Percentiles rank a stretch among this genome's conserved stretches.
Evolutionary conservation across 2,888 invertebrate genomes (phyloP).

Genomic region (Nineta flava): DNA sequence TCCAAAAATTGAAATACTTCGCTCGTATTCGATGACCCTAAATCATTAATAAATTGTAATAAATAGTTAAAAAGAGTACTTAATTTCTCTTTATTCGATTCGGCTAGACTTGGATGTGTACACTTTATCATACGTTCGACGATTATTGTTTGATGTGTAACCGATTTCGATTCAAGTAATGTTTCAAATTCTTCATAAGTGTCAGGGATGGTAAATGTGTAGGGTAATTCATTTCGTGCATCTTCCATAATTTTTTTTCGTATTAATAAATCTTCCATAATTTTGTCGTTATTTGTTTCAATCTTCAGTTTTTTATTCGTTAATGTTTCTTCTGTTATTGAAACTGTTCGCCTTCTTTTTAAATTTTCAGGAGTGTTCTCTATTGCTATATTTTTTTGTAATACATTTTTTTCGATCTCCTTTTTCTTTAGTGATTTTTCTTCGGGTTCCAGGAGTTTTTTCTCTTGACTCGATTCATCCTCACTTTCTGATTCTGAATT

Average conservation of each 20-base stretch:
- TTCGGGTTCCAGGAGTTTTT: too few species aligned
- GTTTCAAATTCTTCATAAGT: slow-evolving; percentile 45
- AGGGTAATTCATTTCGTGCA: slow-evolving; percentile 40
- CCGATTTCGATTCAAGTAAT: slow-evolving; percentile 40
- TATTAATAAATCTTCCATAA: slow-evolving; percentile 23
- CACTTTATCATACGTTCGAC: slow-evolving; percentile 74
- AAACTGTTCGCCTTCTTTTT: not conserved
- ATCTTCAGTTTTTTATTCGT: not conserved
- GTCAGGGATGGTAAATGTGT: slow-evolving; percentile 40
- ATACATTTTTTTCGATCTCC: too few species aligned
- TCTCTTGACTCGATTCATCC: too few species aligned
- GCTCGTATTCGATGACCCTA: slow-evolving; percentile 28
- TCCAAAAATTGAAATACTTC: slow-evolving; percentile 42
- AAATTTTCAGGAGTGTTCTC: not conserved
- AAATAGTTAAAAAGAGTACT: slow-evolving; percentile 58
- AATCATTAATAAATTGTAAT: slow-evolving; percentile 60
- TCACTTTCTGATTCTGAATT: too few species aligned
- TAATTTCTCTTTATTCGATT: slow-evolving; percentile 62
- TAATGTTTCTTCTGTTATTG: not conserved
- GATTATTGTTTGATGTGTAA: slow-evolving; percentile 50
- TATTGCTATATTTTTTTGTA: too few species aligned
- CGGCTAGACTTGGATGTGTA: slow-evolving; percentile 66
- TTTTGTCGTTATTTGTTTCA: slow-evolving; percentile 12
- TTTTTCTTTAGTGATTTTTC: too few species aligned
- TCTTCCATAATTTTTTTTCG: slow-evolving; percentile 34